Base-by-base conservation (phyloP, 2,888 invertebrate species). In the Masnerella sp. region DNA sequence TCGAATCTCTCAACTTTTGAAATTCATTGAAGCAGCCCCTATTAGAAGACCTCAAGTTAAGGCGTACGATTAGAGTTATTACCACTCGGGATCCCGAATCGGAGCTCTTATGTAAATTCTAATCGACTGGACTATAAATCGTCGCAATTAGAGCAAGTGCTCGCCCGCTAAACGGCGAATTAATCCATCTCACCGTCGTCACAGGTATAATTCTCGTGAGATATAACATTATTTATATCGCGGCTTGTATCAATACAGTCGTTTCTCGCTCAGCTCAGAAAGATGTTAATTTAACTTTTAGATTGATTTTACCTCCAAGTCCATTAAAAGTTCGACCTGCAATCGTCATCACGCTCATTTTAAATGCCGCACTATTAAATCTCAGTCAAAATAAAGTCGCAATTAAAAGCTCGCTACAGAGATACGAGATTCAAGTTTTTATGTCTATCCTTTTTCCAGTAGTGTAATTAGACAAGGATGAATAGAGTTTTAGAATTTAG, bases 271-370 rank as follows among this genome's bases (percentile, higher is more conserved):
- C 40, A 61, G 22, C 40, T 47, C 32, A 65, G 59, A 52, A 56
- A 62, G 64, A 67, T 51, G 71, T 68, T 71, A 70, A 75, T 75
- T 75, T 71, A 67, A 75, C 67, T 75, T 75, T 67, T 69, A 71
- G 64, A 75, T 75, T 75, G 75, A 75, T 75, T 75, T 67, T 22
- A 61, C 49, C 47, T 54, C n/a, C 61, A 47, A 65, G 59, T 65
- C 69, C 49, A 75, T 75, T 75, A 75, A 67, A 75, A 71, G 75
- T 75, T 75, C 36, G 52, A 61, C 65, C 51, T 54, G 69, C 61
- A 71, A 71, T 59, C 65, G 70, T 67, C 65, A 64, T 70, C 28
- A 47, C 32, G 58, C 14, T 45, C 58, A 68, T 59, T 74, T 69
- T 72, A 67, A 72, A 72, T 56, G 61, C 61, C 47, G 34, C 42